These are phyloP conservation scores for Stenotaenia linearis DNA, from an alignment of 2,888 invertebrate species.

Conservation along the genomic window DNA sequence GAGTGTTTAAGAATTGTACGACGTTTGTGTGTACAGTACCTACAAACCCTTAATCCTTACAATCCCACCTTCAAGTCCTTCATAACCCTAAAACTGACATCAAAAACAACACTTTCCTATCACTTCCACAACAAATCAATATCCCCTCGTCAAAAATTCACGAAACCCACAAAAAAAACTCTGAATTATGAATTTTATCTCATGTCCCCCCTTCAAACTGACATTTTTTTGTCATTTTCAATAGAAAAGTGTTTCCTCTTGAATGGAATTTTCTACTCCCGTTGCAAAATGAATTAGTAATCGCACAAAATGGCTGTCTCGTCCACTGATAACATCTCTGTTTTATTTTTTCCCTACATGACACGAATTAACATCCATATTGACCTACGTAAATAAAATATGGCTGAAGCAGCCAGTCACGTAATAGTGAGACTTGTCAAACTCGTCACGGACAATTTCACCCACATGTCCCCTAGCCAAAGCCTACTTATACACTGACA, in stretches of 20 bases:
- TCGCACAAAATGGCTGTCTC: not conserved
- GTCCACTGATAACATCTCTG: not conserved
- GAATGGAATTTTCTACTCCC: not conserved
- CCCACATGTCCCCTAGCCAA: not conserved
- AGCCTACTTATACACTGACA: too few species aligned
- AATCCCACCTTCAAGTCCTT: too few species aligned
- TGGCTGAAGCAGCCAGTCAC: conserved; percentile 12
- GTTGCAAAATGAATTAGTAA: conserved; percentile 5
- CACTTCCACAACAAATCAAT: not conserved
- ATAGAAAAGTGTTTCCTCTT: not conserved
- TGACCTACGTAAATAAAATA: conserved; percentile 4
- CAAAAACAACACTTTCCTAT: not conserved
- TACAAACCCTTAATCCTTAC: too few species aligned
- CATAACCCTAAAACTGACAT: too few species aligned
- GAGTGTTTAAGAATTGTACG: too few species aligned
- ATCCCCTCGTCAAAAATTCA: too few species aligned
- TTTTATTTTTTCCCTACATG: not conserved
- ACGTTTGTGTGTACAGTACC: too few species aligned
- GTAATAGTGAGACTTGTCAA: not conserved
- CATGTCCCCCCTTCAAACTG: not conserved
- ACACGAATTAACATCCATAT: conserved; percentile 26
- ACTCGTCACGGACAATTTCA: conserved; percentile 20
- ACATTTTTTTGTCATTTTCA: not conserved
- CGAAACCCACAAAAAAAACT: not conserved
- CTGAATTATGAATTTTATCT: not conserved